Evolutionary conservation across 2,113 vertebrate genomes (phyloP).

Genomic region (Oryzias melastigma): DNA sequence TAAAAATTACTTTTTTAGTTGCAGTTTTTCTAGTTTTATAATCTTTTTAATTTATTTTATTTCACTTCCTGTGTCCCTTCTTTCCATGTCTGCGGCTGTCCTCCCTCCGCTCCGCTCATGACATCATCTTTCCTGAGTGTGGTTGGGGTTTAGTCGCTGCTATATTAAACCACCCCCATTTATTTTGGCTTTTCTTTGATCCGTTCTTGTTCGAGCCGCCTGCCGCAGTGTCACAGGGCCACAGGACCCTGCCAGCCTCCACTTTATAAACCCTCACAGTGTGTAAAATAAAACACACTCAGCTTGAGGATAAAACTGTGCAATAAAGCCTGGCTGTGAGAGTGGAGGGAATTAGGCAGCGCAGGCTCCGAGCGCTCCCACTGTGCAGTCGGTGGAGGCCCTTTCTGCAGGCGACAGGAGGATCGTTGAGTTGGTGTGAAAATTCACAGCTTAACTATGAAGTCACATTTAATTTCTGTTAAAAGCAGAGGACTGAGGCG

Average conservation of each 20-base stretch:
- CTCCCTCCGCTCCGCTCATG: constrained; percentile 40
- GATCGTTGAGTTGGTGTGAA: constrained; percentile 44
- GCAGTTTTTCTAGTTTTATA: neutral
- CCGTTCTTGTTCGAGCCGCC: constrained; percentile 48
- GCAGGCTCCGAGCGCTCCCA: constrained; percentile 21
- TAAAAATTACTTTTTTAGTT: no score
- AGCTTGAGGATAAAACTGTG: constrained; percentile 42
- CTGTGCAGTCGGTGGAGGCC: constrained; percentile 5
- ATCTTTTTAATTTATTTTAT: neutral
- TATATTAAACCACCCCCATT: constrained; percentile 64
- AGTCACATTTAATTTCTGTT: constrained; percentile 15
- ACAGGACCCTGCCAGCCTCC: constrained; percentile 40
- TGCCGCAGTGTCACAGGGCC: constrained; percentile 45
- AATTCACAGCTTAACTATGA: constrained; percentile 50
- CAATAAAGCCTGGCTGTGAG: constrained; percentile 63
- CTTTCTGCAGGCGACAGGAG: constrained; percentile 17
- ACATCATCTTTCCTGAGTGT: constrained; percentile 66
- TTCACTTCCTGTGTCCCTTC: constrained; percentile 12
- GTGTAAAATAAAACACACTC: constrained; percentile 55
- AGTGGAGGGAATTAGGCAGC: constrained; percentile 36
- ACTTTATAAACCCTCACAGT: constrained; percentile 58
- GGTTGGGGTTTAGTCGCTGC: constrained; percentile 58
- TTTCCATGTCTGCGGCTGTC: constrained; percentile 17
- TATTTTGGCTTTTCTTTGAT: constrained; percentile 66
- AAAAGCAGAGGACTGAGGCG: no score